phyloP scores from a whole-genome alignment of 2,888 invertebrate species.

The Ephialtes manifestator region DNA sequence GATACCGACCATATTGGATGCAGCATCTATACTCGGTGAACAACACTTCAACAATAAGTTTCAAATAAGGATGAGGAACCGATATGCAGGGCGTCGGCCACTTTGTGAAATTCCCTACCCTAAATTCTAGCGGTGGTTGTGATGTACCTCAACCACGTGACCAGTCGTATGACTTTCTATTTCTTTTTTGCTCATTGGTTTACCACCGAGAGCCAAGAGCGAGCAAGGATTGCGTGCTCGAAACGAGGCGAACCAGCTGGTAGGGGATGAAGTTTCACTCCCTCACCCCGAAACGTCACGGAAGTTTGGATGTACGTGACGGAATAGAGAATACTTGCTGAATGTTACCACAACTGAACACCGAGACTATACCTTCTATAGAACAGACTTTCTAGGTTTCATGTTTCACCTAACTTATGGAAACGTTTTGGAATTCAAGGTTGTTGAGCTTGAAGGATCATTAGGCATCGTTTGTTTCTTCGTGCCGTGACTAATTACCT shows the following conservation, averaged over 20 bases:
- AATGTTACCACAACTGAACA: constrained; percentile 25
- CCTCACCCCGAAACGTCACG: constrained; percentile 44
- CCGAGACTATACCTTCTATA: constrained; percentile 11
- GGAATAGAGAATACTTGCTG: constrained; percentile 49
- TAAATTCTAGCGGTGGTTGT: constrained; percentile 45
- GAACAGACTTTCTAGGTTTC: constrained; percentile 6
- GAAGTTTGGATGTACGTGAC: constrained; percentile 61
- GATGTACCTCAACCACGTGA: constrained; percentile 23
- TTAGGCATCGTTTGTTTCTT: constrained; percentile 8
- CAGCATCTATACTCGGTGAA: constrained; percentile 45
- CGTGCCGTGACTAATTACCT: not conserved
- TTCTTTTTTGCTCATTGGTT: constrained; percentile 52
- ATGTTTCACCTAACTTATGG: constrained; percentile 15
- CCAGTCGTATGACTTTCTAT: constrained; percentile 54
- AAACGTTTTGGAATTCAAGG: constrained; percentile 32
- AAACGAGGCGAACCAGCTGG: constrained; percentile 47
- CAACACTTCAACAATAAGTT: constrained; percentile 46
- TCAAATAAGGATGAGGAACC: constrained; percentile 44
- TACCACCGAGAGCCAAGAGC: constrained; percentile 19
- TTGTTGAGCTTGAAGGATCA: not conserved
- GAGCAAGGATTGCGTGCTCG: constrained; percentile 38
- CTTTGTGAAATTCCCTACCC: constrained; percentile 29
- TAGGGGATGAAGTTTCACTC: constrained; percentile 51
- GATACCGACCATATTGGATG: not conserved
- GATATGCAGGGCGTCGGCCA: constrained; percentile 30